Evolutionary conservation across 2,888 invertebrate species (phyloP), one percentile per base, ranked within the genome.

Genomic region (Mesorhabditis belari): DNA sequence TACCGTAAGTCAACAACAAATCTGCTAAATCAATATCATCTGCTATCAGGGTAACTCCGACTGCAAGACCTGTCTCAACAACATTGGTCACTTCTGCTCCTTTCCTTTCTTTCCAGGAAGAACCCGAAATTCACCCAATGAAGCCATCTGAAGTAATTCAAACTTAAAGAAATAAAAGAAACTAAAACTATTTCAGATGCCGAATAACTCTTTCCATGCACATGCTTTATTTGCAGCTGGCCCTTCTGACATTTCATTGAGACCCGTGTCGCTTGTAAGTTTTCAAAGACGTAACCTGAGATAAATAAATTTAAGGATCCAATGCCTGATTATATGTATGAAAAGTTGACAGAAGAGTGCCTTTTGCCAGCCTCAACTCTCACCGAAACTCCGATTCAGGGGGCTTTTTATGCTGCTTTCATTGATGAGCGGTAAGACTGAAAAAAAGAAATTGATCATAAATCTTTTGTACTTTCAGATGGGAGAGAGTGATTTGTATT

Each of bases 291-390:
- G n/a, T n/a, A n/a, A n/a, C n/a, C n/a, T n/a, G n/a, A n/a, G n/a
- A n/a, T n/a, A n/a, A 56, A 35, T 21, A 56, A 9, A 56, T 0
- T 67, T 35, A 54, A 69, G 70, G 74, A 73, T 29, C 74, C 74
- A 9, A 74, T 74, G 71, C 73, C 74, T 9, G 74, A 74, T 52
- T 74, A 74, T 58, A 71, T 74, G 68, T 74, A 74, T 49, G 60
- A 64, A 0, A 65, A 70, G 27, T 55, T 74, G 49, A 62, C 63
- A n/a, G 71, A 70, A 44, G 74, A 74, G 49, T 71, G 71, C 49
- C 55, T 51, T 23, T 60, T 66, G 6, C 61, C 63, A 0, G 67
- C 67, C 12, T 62, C 70, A 1, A 53, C 54, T 0, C 49, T 73
- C 26, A 50, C 12, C 12, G 61, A 50, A 2, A n/a, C 27, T 6